Base-by-base conservation (phyloP, 2,797 vertebrate genomes). In the Pyrrhura leucotis region DNA sequence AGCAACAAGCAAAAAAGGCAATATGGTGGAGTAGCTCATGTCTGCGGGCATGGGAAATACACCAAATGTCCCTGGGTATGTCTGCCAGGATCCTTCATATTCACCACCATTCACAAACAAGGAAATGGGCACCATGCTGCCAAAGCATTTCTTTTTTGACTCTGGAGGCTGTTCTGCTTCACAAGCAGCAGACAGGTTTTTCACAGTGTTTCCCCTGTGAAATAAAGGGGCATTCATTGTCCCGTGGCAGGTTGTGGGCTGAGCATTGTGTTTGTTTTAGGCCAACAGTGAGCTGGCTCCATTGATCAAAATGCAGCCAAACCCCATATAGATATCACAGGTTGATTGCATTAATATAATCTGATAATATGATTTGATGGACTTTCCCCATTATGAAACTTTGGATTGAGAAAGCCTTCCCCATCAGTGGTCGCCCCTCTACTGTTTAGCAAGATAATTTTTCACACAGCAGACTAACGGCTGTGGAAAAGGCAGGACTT, bases 351-450 rank as follows among this genome's bases (percentile, higher is more conserved):
- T 40, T 11, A 45, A 28, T 42, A 26, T 26, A 47, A 68, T 33
- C 33, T 42, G 23, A 85, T 89, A 82, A 62, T 25, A 25, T 11
- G 5, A 22, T 33, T 53, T n/a, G 35, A 31, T 26, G 25, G 7
- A 40, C 25, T 66, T 82, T 68, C 13, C 33, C 15, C 25, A 8
- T 22, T 37, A 39, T 9, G 5, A 67, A 79, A 42, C 20, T 66
- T n/a, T 18, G 13, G 19, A 53, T 11, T 80, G 68, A 79, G 63
- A 50, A 51, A 48, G 39, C 10, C 7, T 53, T 83, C 59, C 14
- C 21, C n/a, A 6, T 13, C 21, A 26, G 31, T 12, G 7, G n/a
- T 59, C 0, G 0, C 26, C 12, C 4, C 14, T 31, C 25, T 53
- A 26, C 22, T 19, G 1, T 53, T 79, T 14, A 68, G 28, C n/a